These are phyloP conservation scores for Dryocosmus kuriphilus DNA, from an alignment of 2,888 invertebrate genomes.

Conservation along the genomic window DNA sequence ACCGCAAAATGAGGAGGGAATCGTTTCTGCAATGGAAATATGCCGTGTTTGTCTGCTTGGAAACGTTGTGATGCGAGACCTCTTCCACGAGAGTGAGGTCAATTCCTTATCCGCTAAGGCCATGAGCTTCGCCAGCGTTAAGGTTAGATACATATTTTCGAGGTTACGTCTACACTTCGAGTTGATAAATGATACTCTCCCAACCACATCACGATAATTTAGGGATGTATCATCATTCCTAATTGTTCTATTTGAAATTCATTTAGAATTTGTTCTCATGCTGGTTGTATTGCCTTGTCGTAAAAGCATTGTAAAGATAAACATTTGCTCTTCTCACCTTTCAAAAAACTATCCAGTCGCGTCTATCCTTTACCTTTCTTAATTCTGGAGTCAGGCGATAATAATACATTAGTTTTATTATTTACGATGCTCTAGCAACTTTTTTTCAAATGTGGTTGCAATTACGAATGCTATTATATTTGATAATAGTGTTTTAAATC, in stretches of 20 bases:
- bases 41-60: constrained; percentile 72
- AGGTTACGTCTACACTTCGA: constrained; percentile 29
- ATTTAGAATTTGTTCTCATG: background rate
- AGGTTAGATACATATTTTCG: constrained; percentile 68
- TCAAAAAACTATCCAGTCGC: constrained; percentile 20
- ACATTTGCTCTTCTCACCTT: constrained; percentile 1
- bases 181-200: constrained; percentile 12
- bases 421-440: background rate
- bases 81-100: constrained; percentile 68
- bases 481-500: background rate
- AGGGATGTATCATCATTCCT: background rate
- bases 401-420: background rate
- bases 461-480: background rate
- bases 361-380: constrained; percentile 2
- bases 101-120: constrained; percentile 70
- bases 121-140: constrained; percentile 74
- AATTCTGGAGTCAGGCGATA: background rate
- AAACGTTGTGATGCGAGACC: constrained; percentile 69
- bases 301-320: constrained; percentile 2
- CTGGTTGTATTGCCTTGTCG: background rate
- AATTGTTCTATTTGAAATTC: background rate
- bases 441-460: background rate
- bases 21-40: constrained; percentile 66
- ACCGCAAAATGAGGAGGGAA: constrained; percentile 64
- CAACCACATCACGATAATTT: background rate